Percentiles rank a stretch among this genome's conserved stretches.
phyloP scores from a whole-genome alignment of 1,140 invertebrate genomes.

The Caenorhabditis briggsae region DNA sequence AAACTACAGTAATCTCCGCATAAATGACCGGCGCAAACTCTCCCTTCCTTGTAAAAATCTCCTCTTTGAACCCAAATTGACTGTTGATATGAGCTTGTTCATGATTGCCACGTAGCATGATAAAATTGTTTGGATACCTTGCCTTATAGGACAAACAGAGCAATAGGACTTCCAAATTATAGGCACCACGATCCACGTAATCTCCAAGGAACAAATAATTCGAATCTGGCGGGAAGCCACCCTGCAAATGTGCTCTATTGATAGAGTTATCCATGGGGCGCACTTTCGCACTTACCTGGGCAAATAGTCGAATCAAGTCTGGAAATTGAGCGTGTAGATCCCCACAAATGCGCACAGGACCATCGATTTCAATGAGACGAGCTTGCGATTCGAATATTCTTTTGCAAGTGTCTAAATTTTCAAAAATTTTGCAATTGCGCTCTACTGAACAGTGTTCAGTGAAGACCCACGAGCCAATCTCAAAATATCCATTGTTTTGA shows the following conservation, averaged over 20 bases:
- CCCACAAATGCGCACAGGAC: conserved; percentile 69
- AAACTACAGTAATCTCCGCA: conserved; percentile 24
- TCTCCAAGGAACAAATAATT: conserved; percentile 67
- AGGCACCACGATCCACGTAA: conserved; percentile 62
- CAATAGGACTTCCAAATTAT: neutral
- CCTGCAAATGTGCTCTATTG: conserved; percentile 71
- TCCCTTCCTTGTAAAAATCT: conserved; percentile 12
- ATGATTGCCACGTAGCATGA: conserved; percentile 81
- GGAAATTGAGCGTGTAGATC: conserved; percentile 80
- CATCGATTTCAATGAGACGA: conserved; percentile 48
- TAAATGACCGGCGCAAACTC: neutral
- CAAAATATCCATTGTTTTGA: conserved; percentile 38
- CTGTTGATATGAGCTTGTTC: conserved; percentile 82
- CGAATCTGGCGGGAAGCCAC: conserved; percentile 59
- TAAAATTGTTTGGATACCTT: conserved; percentile 82
- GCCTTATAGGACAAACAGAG: conserved; percentile 19
- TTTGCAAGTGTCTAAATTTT: conserved; percentile 29
- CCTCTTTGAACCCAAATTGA: conserved; percentile 80
- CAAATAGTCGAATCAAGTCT: conserved; percentile 79
- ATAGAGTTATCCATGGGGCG: conserved; percentile 59
- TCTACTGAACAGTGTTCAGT: too few relatives aligned
- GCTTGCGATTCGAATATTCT: conserved; percentile 9
- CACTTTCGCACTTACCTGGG: neutral
- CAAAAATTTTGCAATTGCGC: neutral
- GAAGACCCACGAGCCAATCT: conserved; percentile 1